phyloP scores from a whole-genome alignment of 1,140 invertebrate genomes.

The Magallana ariakensis region DNA sequence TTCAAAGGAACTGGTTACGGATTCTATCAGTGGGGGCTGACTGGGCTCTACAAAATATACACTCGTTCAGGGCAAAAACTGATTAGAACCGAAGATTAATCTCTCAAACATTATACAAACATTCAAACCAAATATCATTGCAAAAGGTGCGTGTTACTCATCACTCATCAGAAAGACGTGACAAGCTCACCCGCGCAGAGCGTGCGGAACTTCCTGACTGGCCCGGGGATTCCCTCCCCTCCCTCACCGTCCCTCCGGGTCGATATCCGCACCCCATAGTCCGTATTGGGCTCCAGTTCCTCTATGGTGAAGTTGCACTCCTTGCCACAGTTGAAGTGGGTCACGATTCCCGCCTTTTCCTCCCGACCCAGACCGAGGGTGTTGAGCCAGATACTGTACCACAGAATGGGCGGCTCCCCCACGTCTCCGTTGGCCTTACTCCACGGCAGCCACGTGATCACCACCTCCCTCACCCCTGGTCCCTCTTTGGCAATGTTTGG shows the following conservation, averaged over 20 bases:
- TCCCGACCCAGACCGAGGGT: constrained; percentile 51
- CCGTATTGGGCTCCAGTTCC: constrained; percentile 69
- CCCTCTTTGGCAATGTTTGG: constrained; percentile 64
- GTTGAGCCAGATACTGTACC: constrained; percentile 71
- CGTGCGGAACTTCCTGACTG: constrained; percentile 66
- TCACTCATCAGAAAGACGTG: background rate
- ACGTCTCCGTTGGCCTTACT: constrained; percentile 67
- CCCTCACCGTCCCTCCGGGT: constrained; percentile 69
- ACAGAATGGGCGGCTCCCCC: constrained; percentile 70
- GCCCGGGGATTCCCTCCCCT: constrained; percentile 69
- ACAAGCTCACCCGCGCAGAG: constrained; percentile 65
- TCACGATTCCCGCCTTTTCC: constrained; percentile 63
- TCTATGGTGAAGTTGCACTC: constrained; percentile 66
- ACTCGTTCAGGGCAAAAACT: background rate
- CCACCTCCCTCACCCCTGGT: constrained; percentile 61
- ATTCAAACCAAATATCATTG: background rate
- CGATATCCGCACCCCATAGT: constrained; percentile 70
- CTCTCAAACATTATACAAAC: constrained; percentile 9
- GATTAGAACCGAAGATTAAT: background rate
- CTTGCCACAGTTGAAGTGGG: constrained; percentile 67
- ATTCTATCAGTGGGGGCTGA: constrained; percentile 57
- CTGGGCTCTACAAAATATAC: constrained; percentile 59
- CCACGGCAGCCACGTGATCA: constrained; percentile 72
- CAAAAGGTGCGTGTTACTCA: background rate
- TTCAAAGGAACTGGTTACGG: constrained; percentile 59